Base-by-base conservation (phyloP, 1,140 invertebrate species). In the Gonatopus flavifemur region DNA sequence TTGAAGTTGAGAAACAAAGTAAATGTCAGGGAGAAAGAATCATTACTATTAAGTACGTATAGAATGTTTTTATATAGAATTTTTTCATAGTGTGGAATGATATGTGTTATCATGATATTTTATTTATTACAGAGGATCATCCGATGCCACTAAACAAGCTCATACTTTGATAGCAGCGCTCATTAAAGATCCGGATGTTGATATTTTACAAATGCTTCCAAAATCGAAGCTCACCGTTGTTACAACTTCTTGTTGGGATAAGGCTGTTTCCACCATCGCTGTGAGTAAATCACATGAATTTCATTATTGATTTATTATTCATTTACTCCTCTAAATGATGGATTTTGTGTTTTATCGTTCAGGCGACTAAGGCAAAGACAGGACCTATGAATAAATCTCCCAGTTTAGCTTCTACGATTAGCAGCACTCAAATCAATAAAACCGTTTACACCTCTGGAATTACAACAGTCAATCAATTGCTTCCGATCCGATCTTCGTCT, bases 1-100 rank as follows among this genome's bases (percentile, higher is more conserved):
- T 98, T 66, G 96, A 98, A 78, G 93, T 98, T 2, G 96, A 98
- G 72, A 98, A 98, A 70, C 93, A 96, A 77, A 88, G 87, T 67
- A 96, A 96, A 81, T 91, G 90, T 9, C 91, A 94, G 77, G 91
- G 90, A 21, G 96, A 98, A 75, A 81, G 95, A 64, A 90, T 89
- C 59, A 95, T 98, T 49, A 96, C 94, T 10, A 96, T 98, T 61
- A 96, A 94, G 88, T 91, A 70, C 82, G 83, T 79, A 41, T 16
- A 19, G 0, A n/a, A 18, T 9, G 13, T 9, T 32, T 10, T 44
- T 5, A 32, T 24, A 28, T 18, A 5, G 7, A 42, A 13, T 42
- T 42, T 18, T 20, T 44, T 41, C 3, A 40, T n/a, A 8, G 35
- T 20, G 25, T 38, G 28, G 5, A 28, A 32, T 32, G 8, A 40